phyloP scores from a whole-genome alignment of 2,797 vertebrate genomes.

The Orestias chungarensis region DNA sequence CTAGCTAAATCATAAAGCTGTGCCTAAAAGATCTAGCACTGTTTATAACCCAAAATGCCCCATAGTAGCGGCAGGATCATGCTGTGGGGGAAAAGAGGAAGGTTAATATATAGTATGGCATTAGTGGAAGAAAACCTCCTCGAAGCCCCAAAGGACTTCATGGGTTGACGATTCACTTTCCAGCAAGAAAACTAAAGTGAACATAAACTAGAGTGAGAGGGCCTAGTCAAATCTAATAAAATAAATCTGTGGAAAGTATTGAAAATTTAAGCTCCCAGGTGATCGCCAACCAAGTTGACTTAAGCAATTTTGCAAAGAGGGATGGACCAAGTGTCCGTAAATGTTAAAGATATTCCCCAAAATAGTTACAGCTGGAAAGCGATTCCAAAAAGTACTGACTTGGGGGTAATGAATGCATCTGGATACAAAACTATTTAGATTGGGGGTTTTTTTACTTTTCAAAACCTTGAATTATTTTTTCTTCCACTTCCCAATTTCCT shows the following conservation, averaged over 20 bases:
- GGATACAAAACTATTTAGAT: background rate
- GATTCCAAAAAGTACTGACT: background rate
- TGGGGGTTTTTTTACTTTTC: background rate
- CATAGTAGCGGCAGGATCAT: no score
- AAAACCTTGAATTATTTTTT: background rate
- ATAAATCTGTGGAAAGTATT: background rate
- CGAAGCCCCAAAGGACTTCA: background rate
- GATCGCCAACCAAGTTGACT: background rate
- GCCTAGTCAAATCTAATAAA: background rate
- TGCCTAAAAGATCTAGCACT: no score
- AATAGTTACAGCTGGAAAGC: background rate
- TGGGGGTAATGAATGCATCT: background rate
- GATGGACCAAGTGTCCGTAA: background rate
- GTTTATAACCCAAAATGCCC: no score
- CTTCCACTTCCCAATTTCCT: background rate
- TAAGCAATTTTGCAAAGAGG: background rate
- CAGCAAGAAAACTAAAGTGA: background rate
- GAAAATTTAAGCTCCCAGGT: background rate
- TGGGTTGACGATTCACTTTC: background rate
- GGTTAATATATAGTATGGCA: background rate
- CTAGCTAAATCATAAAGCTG: no score
- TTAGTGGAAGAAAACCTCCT: background rate
- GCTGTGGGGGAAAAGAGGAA: background rate
- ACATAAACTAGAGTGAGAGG: background rate
- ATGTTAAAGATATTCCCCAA: background rate